Base-by-base conservation (phyloP, 2,888 invertebrate genomes). In the Hirtodrosophila duncani region DNA sequence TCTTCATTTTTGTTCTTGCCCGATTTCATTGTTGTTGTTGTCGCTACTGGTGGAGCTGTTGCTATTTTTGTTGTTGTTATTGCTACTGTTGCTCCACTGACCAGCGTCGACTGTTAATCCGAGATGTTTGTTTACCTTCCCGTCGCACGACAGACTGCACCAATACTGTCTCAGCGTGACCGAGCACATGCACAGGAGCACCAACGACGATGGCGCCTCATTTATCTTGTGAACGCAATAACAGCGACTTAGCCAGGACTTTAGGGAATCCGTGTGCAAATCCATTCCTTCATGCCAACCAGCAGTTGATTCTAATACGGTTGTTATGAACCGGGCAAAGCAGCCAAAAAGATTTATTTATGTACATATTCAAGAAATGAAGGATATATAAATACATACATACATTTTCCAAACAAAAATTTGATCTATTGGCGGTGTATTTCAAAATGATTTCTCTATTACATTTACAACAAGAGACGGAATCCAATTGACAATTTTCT, bases 201-300 rank as follows among this genome's bases (percentile, higher is more conserved):
- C 58, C 45, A 50, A 50, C 39, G 58, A 50, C 57, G 57, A 59
- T 46, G 63, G 62, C 58, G 64, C 43, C 59, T 70, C 82, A 82
- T 82, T 81, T 74, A 81, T 82, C 82, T 82, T 82, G 64, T 59
- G 63, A 74, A 74, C 50, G 65, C 74, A 83, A 77, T 81, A 82
- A 82, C 79, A 81, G 74, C 74, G 82, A 81, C 82, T 82, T 82
- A 81, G 67, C 63, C 51, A 62, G 41, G 67, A 74, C 71, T 77
- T 71, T 69, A 46, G 61, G 61, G 50, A 49, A 56, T 64, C 55
- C 72, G 37, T 56, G 52, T 70, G 79, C 60, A 78, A 72, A 71
- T 79, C 71, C 67, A 71, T 75, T 59, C 30, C 48, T 30, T 27
- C 39, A 56, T 56, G 48, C 30, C 21, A 17, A 11, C 36, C 14